Conservation (phyloP, 2,888 invertebrate genomes). For the Dione juno region DNA sequence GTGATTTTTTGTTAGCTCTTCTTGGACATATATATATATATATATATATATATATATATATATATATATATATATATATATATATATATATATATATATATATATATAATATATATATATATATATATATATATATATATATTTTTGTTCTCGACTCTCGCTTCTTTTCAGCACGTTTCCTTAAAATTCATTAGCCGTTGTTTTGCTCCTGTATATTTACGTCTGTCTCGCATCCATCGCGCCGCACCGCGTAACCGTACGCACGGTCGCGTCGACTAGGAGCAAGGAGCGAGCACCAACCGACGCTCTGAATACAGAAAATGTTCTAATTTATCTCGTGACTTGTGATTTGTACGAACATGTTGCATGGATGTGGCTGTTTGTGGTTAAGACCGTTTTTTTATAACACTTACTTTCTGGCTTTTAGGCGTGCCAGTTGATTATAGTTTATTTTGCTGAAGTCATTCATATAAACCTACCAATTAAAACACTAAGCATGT, state of each 20-base stretch:
- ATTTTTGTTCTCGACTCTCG: background rate
- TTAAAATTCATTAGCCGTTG: conserved; percentile 5
- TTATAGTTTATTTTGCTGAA: too few relatives aligned
- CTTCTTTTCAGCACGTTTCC: background rate
- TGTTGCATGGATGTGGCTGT: conserved; percentile 42
- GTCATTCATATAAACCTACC: too few relatives aligned
- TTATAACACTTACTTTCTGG: too few relatives aligned
- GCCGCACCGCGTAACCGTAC: background rate
- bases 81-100: too few relatives aligned
- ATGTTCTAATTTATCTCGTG: conserved; percentile 67
- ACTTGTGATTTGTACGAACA: conserved; percentile 48
- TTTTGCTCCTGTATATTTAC: conserved; percentile 8
- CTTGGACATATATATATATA: too few relatives aligned
- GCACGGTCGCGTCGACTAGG: conserved; percentile 44
- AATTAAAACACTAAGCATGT: too few relatives aligned
- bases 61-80: too few relatives aligned
- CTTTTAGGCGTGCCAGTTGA: too few relatives aligned
- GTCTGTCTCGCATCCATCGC: conserved; percentile 8
- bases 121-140: too few relatives aligned
- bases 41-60: too few relatives aligned
- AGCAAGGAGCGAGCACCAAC: conserved; percentile 71
- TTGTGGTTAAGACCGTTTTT: background rate
- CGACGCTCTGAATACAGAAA: conserved; percentile 66
- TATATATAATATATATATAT: too few relatives aligned
- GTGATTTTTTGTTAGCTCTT: too few relatives aligned